These are phyloP conservation scores for Pomatostomus ruficeps DNA, from an alignment of 2,113 vertebrate species.

Conservation along the genomic window DNA sequence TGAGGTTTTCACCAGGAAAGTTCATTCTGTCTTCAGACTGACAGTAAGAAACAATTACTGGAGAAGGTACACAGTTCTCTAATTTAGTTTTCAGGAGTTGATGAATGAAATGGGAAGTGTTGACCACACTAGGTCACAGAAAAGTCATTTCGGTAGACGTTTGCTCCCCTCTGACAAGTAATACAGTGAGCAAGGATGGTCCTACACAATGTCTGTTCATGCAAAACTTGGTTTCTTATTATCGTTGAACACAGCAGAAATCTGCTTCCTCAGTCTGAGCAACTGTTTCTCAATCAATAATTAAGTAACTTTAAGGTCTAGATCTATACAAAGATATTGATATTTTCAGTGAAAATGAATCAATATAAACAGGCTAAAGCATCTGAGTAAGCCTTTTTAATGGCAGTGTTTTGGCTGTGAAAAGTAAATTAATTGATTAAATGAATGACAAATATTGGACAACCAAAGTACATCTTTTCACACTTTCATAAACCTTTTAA, in stretches of 20 bases:
- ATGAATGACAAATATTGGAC: slow-evolving; percentile 78
- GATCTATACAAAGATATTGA: slow-evolving; percentile 91
- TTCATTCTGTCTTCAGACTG: background rate
- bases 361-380: slow-evolving; percentile 80
- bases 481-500: slow-evolving; percentile 61
- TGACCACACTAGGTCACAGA: slow-evolving; percentile 65
- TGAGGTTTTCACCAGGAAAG: background rate
- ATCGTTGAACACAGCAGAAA: slow-evolving; percentile 73
- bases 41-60: background rate
- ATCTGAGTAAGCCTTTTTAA: slow-evolving; percentile 88
- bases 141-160: slow-evolving; percentile 59
- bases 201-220: slow-evolving; percentile 64
- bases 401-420: slow-evolving; percentile 80
- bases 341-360: slow-evolving; percentile 87
- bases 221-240: slow-evolving; percentile 73
- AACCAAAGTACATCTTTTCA: slow-evolving; percentile 61
- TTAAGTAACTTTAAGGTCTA: slow-evolving; percentile 82
- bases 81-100: slow-evolving; percentile 15
- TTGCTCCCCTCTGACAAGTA: slow-evolving; percentile 69
- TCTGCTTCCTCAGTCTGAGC: slow-evolving; percentile 80
- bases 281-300: slow-evolving; percentile 88
- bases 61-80: background rate
- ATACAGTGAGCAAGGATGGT: slow-evolving; percentile 56
- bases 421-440: slow-evolving; percentile 88
- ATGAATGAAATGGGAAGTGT: slow-evolving; percentile 10